Evolutionary conservation across 2,797 vertebrate species (phyloP).

Genomic region (Numenius phaeopus): DNA sequence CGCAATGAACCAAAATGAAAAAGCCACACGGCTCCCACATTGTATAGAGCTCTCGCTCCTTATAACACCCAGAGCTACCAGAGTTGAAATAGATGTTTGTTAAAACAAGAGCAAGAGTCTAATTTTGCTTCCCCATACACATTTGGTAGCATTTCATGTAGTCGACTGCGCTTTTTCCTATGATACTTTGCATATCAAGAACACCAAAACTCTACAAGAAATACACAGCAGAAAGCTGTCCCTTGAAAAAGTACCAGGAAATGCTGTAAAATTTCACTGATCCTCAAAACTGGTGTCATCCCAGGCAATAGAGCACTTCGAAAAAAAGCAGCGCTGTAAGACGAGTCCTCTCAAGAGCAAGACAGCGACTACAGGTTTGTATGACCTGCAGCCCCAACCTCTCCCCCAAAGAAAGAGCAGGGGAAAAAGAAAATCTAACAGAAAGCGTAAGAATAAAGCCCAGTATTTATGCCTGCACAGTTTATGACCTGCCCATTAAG

Average conservation of each 20-base stretch:
- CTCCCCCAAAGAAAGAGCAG: neutral
- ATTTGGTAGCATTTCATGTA: neutral
- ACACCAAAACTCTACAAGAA: slow-evolving; percentile 3
- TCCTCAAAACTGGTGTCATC: neutral
- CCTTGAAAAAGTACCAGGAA: neutral
- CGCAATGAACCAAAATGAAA: neutral
- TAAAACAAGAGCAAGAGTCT: neutral
- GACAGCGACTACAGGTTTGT: neutral
- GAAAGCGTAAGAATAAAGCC: neutral
- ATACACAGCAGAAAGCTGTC: neutral
- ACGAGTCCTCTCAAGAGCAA: neutral
- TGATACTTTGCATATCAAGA: neutral
- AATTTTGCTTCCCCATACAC: neutral
- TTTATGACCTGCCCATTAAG: neutral
- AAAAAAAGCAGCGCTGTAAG: neutral
- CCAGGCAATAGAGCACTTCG: neutral
- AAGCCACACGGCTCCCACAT: neutral
- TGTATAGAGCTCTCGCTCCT: neutral
- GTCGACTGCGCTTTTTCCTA: neutral
- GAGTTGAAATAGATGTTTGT: neutral
- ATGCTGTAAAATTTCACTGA: neutral
- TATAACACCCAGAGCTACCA: neutral
- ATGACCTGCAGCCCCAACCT: neutral
- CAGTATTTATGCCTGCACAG: neutral
- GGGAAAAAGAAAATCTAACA: neutral